phyloP scores from a whole-genome alignment of 2,888 invertebrate genomes.

The Eilema sororculum region DNA sequence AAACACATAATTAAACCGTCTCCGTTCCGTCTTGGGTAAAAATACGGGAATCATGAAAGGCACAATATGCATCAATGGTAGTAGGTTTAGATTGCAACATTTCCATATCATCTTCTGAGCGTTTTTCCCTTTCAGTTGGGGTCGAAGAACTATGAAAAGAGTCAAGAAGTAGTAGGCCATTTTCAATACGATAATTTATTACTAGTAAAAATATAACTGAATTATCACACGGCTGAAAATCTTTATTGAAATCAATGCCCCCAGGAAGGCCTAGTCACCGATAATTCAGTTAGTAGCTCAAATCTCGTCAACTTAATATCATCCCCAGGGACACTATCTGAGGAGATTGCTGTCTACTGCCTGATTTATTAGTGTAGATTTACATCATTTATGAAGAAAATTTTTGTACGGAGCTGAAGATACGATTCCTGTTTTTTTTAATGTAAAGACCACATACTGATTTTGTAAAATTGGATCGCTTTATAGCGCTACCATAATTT shows the following conservation, averaged over 20 bases:
- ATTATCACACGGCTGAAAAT: not conserved
- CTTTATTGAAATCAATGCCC: conserved; percentile 3
- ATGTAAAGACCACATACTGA: not conserved
- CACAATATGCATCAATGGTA: no score
- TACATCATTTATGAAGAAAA: conserved; percentile 4
- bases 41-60: no score
- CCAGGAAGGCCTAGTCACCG: conserved; percentile 7
- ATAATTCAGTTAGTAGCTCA: conserved; percentile 33
- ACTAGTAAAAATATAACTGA: not conserved
- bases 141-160: no score
- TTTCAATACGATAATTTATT: no score
- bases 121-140: no score
- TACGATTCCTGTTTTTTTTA: not conserved
- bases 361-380: conserved; percentile 18
- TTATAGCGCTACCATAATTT: no score
- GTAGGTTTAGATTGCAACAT: no score
- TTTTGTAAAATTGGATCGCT: no score
- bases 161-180: no score
- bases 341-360: conserved; percentile 13
- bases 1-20: no score
- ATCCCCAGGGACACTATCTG: conserved; percentile 22
- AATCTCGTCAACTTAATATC: conserved; percentile 25
- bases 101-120: no score
- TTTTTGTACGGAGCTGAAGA: not conserved
- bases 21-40: no score